These are phyloP conservation scores for Chloebia gouldiae DNA, from an alignment of 2,113 vertebrate species.

Conservation along the genomic window DNA sequence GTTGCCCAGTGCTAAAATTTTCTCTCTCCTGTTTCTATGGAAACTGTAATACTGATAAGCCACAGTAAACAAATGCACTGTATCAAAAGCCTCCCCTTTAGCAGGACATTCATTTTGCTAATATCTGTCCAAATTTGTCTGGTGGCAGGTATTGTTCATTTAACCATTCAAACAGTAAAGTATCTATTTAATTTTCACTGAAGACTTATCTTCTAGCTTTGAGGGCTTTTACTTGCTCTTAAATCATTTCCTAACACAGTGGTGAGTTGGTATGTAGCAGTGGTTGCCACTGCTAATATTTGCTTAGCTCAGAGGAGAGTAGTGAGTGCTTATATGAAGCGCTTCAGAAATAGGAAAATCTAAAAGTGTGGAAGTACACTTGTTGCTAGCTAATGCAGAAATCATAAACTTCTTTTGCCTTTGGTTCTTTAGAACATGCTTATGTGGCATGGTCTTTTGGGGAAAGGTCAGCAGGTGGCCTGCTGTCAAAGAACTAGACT, in stretches of 20 bases:
- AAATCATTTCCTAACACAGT: background rate
- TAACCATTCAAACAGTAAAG: background rate
- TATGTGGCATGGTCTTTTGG: background rate
- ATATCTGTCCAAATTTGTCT: background rate
- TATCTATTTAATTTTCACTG: background rate
- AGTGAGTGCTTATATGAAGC: background rate
- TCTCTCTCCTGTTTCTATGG: slow-evolving; percentile 56
- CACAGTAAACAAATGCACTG: slow-evolving; percentile 46
- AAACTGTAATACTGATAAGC: slow-evolving; percentile 50
- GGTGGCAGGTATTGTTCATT: background rate
- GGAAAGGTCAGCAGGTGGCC: background rate
- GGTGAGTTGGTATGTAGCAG: background rate
- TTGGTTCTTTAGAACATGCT: background rate
- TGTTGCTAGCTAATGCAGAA: background rate
- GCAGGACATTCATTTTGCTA: slow-evolving; percentile 20
- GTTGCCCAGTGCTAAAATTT: slow-evolving; percentile 40
- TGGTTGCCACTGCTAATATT: background rate
- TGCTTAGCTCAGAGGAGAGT: background rate
- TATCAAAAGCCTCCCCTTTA: slow-evolving; percentile 3
- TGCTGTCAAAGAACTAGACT: background rate
- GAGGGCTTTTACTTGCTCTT: background rate
- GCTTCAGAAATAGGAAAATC: background rate
- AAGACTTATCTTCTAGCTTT: background rate
- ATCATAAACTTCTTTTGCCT: background rate
- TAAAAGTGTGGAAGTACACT: background rate